Percentiles rank a stretch among this genome's conserved stretches.
Conservation (phyloP, 2,113 vertebrate species). For the Kryptolebias marmoratus region DNA sequence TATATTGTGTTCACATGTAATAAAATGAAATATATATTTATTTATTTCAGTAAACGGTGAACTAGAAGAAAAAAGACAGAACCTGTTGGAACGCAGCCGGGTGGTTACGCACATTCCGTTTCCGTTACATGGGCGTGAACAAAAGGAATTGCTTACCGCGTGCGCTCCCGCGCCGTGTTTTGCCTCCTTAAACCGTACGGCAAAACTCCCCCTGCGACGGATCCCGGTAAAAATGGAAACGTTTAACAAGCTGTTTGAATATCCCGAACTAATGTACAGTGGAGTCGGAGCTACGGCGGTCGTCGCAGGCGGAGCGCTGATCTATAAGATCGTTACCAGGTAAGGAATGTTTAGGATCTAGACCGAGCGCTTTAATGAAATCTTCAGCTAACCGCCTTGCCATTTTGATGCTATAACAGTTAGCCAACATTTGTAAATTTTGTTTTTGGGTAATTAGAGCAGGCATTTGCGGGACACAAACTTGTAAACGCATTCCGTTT, state of each 20-base stretch:
- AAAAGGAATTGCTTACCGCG: conserved; percentile 45
- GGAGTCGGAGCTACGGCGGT: conserved; percentile 86
- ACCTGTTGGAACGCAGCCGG: conserved; percentile 14
- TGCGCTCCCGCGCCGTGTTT: conserved; percentile 39
- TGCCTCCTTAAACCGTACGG: rapidly evolving
- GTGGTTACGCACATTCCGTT: conserved; percentile 49
- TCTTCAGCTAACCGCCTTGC: neutral
- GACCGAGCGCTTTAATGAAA: neutral
- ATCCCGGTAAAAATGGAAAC: conserved; percentile 78
- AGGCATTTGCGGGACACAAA: rapidly evolving
- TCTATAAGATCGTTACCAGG: conserved; percentile 88
- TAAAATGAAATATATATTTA: no score
- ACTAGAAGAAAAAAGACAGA: neutral
- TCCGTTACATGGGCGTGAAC: conserved; percentile 55
- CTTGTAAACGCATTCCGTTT: neutral
- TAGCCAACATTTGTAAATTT: rapidly evolving
- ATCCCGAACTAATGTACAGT: conserved; percentile 82
- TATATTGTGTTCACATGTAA: no score
- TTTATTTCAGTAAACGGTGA: neutral
- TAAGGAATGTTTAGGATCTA: conserved; percentile 48
- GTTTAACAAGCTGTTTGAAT: conserved; percentile 75
- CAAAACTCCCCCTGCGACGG: neutral
- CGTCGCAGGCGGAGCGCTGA: conserved; percentile 84
- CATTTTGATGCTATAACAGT: neutral
- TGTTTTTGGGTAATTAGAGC: neutral